Conservation (phyloP, 2,888 invertebrate species). For the Stenodema calcarata region DNA sequence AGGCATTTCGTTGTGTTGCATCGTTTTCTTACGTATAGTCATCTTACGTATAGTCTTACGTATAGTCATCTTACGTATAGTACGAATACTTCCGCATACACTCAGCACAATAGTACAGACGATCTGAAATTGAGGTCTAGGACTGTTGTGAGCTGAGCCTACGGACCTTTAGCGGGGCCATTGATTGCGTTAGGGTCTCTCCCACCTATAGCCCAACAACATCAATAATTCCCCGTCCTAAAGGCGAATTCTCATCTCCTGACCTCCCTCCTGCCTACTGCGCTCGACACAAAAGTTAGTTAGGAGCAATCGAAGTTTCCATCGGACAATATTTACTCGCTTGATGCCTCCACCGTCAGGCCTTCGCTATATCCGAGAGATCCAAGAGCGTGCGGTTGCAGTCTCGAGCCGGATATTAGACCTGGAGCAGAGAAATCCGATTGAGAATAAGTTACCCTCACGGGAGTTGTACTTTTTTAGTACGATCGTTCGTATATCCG, state of each 20-base stretch:
- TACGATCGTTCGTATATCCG: too few species aligned
- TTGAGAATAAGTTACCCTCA: too few species aligned
- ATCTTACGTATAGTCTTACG: too few species aligned
- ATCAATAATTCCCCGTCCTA: not conserved
- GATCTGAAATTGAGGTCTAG: not conserved
- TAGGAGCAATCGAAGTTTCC: constrained; percentile 22
- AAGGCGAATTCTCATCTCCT: constrained; percentile 8
- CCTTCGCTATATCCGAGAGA: too few species aligned
- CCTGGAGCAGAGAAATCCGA: too few species aligned
- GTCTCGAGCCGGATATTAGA: too few species aligned
- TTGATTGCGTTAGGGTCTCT: not conserved
- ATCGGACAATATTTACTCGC: constrained; percentile 10
- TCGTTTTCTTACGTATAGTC: too few species aligned
- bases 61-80: too few species aligned
- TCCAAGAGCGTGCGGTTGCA: too few species aligned
- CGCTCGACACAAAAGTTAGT: not conserved
- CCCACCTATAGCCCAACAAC: not conserved
- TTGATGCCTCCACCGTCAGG: not conserved
- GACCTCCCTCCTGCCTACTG: not conserved
- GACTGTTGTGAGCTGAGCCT: not conserved
- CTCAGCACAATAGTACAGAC: not conserved
- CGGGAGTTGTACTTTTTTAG: too few species aligned
- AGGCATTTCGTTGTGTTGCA: too few species aligned
- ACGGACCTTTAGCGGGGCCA: not conserved
- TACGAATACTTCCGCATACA: too few species aligned